Conservation (phyloP, 2,797 vertebrate genomes). For the Lacerta viridis region DNA sequence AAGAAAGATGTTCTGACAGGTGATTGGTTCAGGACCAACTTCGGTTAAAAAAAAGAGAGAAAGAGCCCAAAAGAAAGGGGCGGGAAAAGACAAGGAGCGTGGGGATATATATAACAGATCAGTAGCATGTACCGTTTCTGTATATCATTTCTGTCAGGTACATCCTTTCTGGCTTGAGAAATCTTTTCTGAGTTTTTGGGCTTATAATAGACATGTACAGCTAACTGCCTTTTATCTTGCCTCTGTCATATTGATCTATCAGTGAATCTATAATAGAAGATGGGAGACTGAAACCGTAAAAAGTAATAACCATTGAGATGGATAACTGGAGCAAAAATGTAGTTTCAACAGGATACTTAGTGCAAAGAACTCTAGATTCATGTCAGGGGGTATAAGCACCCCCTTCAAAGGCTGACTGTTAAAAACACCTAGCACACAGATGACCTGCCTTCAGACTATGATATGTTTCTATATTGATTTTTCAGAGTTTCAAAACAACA, state of each 20-base stretch:
- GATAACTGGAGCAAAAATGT: constrained; percentile 75
- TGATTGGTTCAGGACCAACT: constrained; percentile 68
- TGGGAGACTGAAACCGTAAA: constrained; percentile 76
- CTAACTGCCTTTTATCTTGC: constrained; percentile 81
- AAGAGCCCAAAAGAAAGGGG: not conserved
- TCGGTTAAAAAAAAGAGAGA: constrained; percentile 8
- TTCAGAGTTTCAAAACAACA: constrained; percentile 82
- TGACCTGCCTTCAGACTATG: constrained; percentile 79
- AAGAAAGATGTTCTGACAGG: constrained; percentile 71
- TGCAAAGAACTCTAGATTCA: constrained; percentile 77
- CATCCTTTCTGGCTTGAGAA: constrained; percentile 59
- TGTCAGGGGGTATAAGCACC: constrained; percentile 73
- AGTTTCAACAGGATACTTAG: constrained; percentile 79
- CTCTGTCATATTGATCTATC: constrained; percentile 82
- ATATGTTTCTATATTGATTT: constrained; percentile 82
- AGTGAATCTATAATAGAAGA: constrained; percentile 82
- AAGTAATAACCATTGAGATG: constrained; percentile 77
- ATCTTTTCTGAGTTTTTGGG: constrained; percentile 72
- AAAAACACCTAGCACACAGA: constrained; percentile 72
- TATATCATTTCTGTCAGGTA: constrained; percentile 61
- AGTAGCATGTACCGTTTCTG: constrained; percentile 68
- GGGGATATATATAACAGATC: constrained; percentile 66
- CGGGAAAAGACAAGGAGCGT: constrained; percentile 43
- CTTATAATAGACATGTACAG: constrained; percentile 77
- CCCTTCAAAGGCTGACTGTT: constrained; percentile 79